These are phyloP conservation scores for Ametastegia equiseti DNA, from an alignment of 2,888 invertebrate genomes.

Conservation along the genomic window DNA sequence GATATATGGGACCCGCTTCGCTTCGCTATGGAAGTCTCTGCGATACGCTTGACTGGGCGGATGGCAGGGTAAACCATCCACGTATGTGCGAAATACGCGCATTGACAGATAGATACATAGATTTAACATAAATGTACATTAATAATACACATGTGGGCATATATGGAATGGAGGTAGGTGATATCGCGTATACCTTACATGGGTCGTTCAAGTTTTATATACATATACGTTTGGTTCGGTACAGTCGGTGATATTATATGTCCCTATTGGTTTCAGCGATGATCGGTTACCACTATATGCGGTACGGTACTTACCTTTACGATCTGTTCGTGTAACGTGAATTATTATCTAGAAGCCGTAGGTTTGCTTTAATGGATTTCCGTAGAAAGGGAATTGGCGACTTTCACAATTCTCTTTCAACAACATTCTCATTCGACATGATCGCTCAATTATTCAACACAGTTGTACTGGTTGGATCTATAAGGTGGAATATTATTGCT, in stretches of 20 bases:
- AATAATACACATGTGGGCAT: no score
- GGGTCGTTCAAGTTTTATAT: neutral
- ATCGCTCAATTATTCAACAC: conserved; percentile 66
- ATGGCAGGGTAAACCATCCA: neutral
- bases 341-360: neutral
- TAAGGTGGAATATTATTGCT: neutral
- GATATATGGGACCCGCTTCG: neutral
- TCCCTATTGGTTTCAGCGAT: neutral
- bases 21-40: conserved; percentile 5
- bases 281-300: neutral
- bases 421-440: conserved; percentile 50
- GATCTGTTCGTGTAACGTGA: no score
- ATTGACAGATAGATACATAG: no score
- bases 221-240: neutral
- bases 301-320: no score
- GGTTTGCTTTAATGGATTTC: conserved; percentile 43
- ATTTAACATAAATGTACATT: no score
- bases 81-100: neutral
- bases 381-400: conserved; percentile 59
- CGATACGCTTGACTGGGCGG: neutral
- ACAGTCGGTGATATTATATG: neutral
- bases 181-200: no score
- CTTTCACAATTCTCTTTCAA: conserved; percentile 63
- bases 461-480: neutral
- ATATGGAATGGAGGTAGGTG: no score